Percentiles rank a stretch among this genome's conserved stretches.
Evolutionary conservation across 2,888 invertebrate species (phyloP).

Genomic region (Celastrina argiolus): DNA sequence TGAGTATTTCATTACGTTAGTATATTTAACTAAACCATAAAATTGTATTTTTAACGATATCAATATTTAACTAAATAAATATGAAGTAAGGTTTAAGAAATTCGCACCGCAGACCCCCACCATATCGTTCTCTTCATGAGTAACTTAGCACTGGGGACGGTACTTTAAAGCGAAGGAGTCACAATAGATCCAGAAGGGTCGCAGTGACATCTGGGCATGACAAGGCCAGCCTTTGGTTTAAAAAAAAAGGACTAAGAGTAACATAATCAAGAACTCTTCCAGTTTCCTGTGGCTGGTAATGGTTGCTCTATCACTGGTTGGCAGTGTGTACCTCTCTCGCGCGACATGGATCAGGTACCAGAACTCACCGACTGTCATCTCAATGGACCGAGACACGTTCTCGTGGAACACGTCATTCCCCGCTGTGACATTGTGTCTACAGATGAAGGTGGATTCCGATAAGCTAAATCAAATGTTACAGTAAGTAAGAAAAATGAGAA

Average conservation of each 20-base stretch:
- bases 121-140: too few species aligned
- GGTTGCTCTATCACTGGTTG: slow-evolving; percentile 73
- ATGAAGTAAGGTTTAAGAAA: too few species aligned
- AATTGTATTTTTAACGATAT: too few species aligned
- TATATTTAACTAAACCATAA: too few species aligned
- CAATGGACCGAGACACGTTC: slow-evolving; percentile 85
- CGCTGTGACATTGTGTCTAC: slow-evolving; percentile 81
- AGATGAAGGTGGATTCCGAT: slow-evolving; percentile 71
- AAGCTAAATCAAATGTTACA: slow-evolving; percentile 74
- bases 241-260: too few species aligned
- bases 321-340: slow-evolving; percentile 75
- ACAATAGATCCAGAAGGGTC: too few species aligned
- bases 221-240: too few species aligned
- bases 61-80: too few species aligned
- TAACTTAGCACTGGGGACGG: too few species aligned
- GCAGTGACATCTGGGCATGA: too few species aligned
- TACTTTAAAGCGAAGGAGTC: too few species aligned
- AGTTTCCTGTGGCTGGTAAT: slow-evolving; percentile 79
- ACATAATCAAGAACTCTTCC: slow-evolving; percentile 21
- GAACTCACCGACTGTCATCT: slow-evolving; percentile 84
- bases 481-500: slow-evolving; percentile 50
- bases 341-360: slow-evolving; percentile 82
- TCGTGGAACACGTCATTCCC: slow-evolving; percentile 86
- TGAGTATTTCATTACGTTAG: background rate
- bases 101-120: too few species aligned